These are phyloP conservation scores for Oscheius onirici DNA, from an alignment of 2,888 invertebrate species.

Conservation along the genomic window DNA sequence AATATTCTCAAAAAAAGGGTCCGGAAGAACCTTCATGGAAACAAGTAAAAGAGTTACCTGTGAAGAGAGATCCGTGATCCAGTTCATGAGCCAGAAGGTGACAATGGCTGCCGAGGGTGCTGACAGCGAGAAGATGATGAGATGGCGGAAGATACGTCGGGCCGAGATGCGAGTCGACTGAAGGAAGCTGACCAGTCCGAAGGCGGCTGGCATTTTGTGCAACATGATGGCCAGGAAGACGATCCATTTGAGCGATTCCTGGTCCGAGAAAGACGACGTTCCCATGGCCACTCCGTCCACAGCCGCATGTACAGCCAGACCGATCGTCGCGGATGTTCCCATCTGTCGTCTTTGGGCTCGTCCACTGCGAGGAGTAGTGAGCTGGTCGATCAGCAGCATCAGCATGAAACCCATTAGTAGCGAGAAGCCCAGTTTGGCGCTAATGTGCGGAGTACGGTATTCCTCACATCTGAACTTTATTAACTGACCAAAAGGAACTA, in stretches of 20 bases:
- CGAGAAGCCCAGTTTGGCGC: slow-evolving; percentile 82
- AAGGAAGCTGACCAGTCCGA: slow-evolving; percentile 96
- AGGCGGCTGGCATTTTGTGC: slow-evolving; percentile 95
- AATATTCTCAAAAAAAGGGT: no score
- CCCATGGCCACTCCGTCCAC: slow-evolving; percentile 96
- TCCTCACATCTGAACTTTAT: slow-evolving; percentile 18
- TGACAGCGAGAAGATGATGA: slow-evolving; percentile 89
- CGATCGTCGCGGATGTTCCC: slow-evolving; percentile 89
- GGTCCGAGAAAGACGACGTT: slow-evolving; percentile 93
- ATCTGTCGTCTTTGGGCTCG: slow-evolving; percentile 62
- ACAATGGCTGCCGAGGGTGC: slow-evolving; percentile 89
- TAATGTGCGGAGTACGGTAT: slow-evolving; percentile 6
- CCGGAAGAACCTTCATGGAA: neutral
- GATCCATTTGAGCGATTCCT: slow-evolving; percentile 94
- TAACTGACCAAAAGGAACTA: neutral
- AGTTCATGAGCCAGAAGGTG: slow-evolving; percentile 91
- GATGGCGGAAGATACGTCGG: slow-evolving; percentile 85
- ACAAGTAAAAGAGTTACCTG: slow-evolving; percentile 73
- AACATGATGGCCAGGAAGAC: slow-evolving; percentile 98
- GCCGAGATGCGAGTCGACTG: slow-evolving; percentile 90
- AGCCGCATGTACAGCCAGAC: slow-evolving; percentile 96
- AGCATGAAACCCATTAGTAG: slow-evolving; percentile 94
- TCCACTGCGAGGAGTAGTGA: slow-evolving; percentile 55
- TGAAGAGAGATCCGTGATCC: slow-evolving; percentile 73
- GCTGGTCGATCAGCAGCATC: slow-evolving; percentile 94